phyloP scores from a whole-genome alignment of 2,113 vertebrate genomes.

The Zonotrichia leucophrys region DNA sequence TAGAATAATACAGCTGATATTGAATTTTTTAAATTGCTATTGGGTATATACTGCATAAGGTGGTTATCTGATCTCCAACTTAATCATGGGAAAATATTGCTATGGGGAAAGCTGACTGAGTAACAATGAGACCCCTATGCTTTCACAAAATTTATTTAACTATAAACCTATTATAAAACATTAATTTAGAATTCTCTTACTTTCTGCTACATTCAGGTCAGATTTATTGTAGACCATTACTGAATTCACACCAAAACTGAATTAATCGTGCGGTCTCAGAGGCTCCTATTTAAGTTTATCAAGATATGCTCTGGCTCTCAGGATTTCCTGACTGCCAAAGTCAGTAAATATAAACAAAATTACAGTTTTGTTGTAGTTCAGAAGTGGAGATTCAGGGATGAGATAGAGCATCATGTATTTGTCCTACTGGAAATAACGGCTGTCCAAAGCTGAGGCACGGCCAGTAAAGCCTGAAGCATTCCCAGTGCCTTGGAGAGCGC shows the following conservation, averaged over 20 bases:
- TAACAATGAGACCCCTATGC: conserved; percentile 63
- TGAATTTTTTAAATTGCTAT: conserved; percentile 73
- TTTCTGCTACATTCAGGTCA: conserved; percentile 57
- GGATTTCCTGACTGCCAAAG: conserved; percentile 8
- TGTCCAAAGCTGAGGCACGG: not conserved
- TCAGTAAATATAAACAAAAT: conserved; percentile 12
- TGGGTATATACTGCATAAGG: conserved; percentile 61
- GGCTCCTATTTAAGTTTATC: conserved; percentile 35
- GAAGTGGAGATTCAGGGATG: not conserved
- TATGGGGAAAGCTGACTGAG: conserved; percentile 55
- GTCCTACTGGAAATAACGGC: not conserved
- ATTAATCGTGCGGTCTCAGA: not conserved
- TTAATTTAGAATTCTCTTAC: conserved; percentile 66
- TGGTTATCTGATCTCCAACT: conserved; percentile 72
- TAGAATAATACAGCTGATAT: conserved; percentile 70
- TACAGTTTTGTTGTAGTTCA: not conserved
- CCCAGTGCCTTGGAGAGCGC: not conserved
- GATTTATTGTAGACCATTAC: conserved; percentile 56
- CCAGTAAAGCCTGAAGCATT: not conserved
- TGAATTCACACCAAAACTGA: conserved; percentile 29
- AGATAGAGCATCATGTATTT: not conserved
- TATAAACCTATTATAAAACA: conserved; percentile 68
- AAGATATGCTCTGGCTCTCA: not conserved
- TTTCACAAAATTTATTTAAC: conserved; percentile 74
- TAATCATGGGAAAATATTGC: conserved; percentile 71